Percentiles rank a stretch among this genome's conserved stretches.
phyloP scores from a whole-genome alignment of 2,888 invertebrate species.

The Hemicrepidius hirtus region DNA sequence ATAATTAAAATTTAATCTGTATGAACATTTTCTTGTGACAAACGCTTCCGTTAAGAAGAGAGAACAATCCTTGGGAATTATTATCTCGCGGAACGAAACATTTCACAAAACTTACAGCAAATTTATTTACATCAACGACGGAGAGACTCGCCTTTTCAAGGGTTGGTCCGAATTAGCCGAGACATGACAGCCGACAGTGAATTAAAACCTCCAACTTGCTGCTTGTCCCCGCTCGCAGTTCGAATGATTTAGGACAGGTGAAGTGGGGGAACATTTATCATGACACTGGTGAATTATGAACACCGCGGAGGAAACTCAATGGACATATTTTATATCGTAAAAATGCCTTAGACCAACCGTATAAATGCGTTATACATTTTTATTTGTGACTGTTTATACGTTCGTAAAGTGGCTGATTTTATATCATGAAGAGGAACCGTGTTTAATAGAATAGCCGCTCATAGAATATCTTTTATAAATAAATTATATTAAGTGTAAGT shows the following conservation, averaged over 20 bases:
- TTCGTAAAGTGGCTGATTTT: conserved; percentile 40
- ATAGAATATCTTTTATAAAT: too few relatives aligned
- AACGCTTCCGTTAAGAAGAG: conserved; percentile 59
- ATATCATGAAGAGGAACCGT: conserved; percentile 14
- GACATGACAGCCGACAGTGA: conserved; percentile 62
- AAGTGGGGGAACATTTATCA: conserved; percentile 67
- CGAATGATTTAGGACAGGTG: conserved; percentile 67
- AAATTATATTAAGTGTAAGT: too few relatives aligned
- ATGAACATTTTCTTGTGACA: conserved; percentile 45
- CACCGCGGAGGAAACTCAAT: conserved; percentile 65
- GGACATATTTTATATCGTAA: conserved; percentile 65
- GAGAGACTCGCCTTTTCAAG: conserved; percentile 53
- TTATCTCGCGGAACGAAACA: conserved; percentile 55
- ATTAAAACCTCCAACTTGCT: conserved; percentile 63
- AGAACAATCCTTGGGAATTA: conserved; percentile 57
- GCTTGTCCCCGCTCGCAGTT: conserved; percentile 57
- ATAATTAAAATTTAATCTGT: conserved; percentile 41
- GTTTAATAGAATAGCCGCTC: too few relatives aligned
- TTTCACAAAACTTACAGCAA: conserved; percentile 56
- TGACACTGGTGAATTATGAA: conserved; percentile 67
- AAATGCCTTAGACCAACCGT: conserved; percentile 62
- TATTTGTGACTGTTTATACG: conserved; percentile 45
- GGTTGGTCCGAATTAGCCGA: conserved; percentile 61
- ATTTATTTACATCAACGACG: conserved; percentile 63
- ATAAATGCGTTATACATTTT: conserved; percentile 62